These are phyloP conservation scores for Pachydiplax longipennis DNA, from an alignment of 2,888 invertebrate genomes.

Conservation along the genomic window DNA sequence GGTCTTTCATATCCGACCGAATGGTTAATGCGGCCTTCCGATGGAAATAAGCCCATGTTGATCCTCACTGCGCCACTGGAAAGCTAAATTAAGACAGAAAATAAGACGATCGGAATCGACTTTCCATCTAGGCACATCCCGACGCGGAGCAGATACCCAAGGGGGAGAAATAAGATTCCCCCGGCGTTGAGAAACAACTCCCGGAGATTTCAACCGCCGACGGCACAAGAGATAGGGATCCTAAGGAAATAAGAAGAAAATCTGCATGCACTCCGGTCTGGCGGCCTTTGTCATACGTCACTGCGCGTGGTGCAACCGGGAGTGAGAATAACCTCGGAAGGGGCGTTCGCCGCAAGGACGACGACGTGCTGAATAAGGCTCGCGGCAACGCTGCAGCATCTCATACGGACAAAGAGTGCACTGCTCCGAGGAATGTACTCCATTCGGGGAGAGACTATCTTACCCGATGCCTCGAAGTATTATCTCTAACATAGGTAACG, in stretches of 20 bases:
- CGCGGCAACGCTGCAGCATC: background rate
- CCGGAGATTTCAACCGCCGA: background rate
- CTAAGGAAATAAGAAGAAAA: background rate
- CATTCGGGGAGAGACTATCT: background rate
- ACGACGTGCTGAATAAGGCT: background rate
- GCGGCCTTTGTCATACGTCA: background rate
- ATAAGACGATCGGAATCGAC: background rate
- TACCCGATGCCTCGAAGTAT: background rate
- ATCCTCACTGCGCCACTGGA: background rate
- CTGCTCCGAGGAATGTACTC: background rate
- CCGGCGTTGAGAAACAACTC: background rate
- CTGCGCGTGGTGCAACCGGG: background rate
- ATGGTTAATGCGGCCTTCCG: no score
- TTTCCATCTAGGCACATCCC: background rate
- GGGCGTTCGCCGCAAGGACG: background rate
- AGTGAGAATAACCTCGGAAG: background rate
- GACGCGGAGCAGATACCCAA: background rate
- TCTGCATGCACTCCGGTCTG: background rate
- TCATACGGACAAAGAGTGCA: background rate
- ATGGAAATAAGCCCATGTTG: background rate
- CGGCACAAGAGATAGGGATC: background rate
- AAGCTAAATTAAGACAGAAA: background rate
- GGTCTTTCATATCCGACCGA: no score
- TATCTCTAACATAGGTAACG: no score
- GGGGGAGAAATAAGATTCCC: background rate